These are phyloP conservation scores for Anguilla marmorata DNA, from an alignment of 2,797 vertebrate genomes.

Conservation along the genomic window DNA sequence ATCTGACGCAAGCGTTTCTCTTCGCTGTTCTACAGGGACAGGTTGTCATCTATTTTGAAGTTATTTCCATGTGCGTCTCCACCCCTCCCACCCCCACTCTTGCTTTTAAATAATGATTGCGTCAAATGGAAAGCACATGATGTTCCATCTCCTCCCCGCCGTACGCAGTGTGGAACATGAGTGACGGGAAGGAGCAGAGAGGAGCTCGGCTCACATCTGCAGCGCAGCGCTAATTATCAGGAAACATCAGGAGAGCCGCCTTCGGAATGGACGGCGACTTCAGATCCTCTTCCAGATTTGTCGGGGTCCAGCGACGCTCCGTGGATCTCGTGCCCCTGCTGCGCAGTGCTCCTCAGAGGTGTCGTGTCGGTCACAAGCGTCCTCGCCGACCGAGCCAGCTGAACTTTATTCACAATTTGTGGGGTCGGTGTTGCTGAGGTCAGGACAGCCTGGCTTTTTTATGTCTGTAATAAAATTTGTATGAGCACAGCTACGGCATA, in stretches of 20 bases:
- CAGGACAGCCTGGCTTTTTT: background rate
- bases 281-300: background rate
- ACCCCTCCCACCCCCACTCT: background rate
- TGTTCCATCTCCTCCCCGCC: background rate
- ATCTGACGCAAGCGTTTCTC: background rate
- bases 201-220: background rate
- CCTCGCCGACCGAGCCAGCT: background rate
- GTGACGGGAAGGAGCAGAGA: background rate
- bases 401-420: background rate
- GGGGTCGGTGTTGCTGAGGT: background rate
- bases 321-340: background rate
- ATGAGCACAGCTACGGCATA: background rate
- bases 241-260: background rate
- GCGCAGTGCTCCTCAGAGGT: background rate
- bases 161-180: background rate
- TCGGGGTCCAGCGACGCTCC: background rate
- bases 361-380: background rate
- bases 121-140: conserved; percentile 11
- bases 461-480: background rate
- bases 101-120: conserved; percentile 1
- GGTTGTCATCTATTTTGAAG: conserved; percentile 3
- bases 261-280: background rate
- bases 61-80: background rate
- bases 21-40: background rate
- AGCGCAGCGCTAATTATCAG: background rate